phyloP scores from a whole-genome alignment of 2,797 vertebrate species.

The Melanotaenia pygmaea region DNA sequence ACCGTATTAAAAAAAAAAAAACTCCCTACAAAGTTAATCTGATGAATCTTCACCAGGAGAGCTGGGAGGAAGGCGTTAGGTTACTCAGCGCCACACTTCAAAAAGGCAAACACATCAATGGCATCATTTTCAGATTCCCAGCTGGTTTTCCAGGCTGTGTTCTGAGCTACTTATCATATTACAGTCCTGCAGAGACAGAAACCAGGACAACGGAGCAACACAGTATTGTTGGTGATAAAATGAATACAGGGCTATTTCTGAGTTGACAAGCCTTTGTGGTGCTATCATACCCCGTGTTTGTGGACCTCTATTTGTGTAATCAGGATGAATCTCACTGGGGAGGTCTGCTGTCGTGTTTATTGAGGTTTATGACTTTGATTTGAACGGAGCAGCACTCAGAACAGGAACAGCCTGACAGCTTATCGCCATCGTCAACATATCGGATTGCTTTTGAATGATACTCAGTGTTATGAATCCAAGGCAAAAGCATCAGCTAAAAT shows the following conservation, averaged over 20 bases:
- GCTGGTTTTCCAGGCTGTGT: constrained; percentile 48
- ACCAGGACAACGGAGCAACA: constrained; percentile 55
- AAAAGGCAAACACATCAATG: constrained; percentile 79
- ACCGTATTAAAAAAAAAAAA: constrained; percentile 24
- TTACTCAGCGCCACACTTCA: constrained; percentile 67
- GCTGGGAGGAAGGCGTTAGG: constrained; percentile 51
- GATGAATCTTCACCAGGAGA: constrained; percentile 57
- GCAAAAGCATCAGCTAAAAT: constrained; percentile 47
- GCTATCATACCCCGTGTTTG: constrained; percentile 54
- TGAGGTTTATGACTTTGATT: constrained; percentile 68
- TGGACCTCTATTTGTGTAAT: constrained; percentile 61
- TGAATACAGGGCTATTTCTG: constrained; percentile 50
- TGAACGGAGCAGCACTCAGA: constrained; percentile 53
- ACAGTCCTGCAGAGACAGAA: constrained; percentile 56
- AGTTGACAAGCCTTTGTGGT: constrained; percentile 46
- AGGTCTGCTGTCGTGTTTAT: constrained; percentile 60
- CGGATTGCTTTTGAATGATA: constrained; percentile 61
- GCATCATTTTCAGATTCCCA: constrained; percentile 71
- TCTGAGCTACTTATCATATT: constrained; percentile 68
- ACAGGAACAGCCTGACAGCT: constrained; percentile 62
- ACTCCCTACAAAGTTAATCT: constrained; percentile 48
- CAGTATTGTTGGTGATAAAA: constrained; percentile 52
- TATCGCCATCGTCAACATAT: constrained; percentile 68
- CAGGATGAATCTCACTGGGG: constrained; percentile 65
- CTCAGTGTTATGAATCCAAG: constrained; percentile 56